phyloP scores from a whole-genome alignment of 2,888 invertebrate species.

The Amphipyra berbera region DNA sequence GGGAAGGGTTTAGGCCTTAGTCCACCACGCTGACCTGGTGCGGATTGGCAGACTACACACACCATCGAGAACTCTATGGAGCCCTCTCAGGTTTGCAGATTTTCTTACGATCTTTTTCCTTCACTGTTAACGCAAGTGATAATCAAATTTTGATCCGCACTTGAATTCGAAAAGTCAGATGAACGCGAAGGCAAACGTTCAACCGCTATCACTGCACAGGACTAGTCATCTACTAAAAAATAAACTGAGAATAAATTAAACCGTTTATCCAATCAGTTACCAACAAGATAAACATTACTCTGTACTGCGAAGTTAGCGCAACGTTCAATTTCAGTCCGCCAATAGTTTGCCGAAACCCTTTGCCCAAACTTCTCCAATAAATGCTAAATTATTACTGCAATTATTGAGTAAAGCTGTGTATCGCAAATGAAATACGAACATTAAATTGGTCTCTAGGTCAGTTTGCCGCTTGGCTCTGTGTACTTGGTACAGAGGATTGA shows the following conservation, averaged over 20 bases:
- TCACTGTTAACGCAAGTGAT: too few relatives aligned
- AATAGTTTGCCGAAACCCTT: slow-evolving; percentile 38
- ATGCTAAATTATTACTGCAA: slow-evolving; percentile 40
- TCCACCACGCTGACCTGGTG: too few relatives aligned
- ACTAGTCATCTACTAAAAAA: not conserved
- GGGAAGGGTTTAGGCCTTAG: too few relatives aligned
- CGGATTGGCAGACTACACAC: too few relatives aligned
- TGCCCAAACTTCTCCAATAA: slow-evolving; percentile 43
- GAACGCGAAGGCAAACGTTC: too few relatives aligned
- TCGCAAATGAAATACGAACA: slow-evolving; percentile 26
- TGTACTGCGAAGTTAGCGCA: slow-evolving; percentile 7
- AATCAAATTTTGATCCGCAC: too few relatives aligned
- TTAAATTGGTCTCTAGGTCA: slow-evolving; percentile 8
- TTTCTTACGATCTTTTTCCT: too few relatives aligned
- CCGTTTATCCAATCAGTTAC: slow-evolving; percentile 2
- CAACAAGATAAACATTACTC: slow-evolving; percentile 6
- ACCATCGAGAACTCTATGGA: too few relatives aligned
- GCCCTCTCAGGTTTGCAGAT: too few relatives aligned
- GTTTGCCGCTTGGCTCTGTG: not conserved
- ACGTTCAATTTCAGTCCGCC: slow-evolving; percentile 25
- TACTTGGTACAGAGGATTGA: not conserved
- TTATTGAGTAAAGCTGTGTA: slow-evolving; percentile 24
- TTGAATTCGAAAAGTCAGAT: too few relatives aligned
- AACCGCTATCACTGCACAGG: not conserved
- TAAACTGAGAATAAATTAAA: not conserved